phyloP scores from a whole-genome alignment of 2,113 vertebrate species.

The Hypanus sabinus region DNA sequence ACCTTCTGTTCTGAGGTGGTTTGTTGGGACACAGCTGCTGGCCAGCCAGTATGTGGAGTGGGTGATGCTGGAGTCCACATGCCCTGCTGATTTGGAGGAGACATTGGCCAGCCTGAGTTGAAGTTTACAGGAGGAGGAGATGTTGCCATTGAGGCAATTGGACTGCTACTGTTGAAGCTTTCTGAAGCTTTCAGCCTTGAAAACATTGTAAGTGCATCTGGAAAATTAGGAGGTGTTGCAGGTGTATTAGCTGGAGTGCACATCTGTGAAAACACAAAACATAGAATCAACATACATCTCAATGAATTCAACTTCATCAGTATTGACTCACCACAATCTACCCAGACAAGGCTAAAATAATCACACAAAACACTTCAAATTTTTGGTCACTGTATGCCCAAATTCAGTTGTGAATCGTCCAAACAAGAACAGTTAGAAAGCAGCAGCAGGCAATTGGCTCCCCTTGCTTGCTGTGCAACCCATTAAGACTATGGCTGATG shows the following conservation, averaged over 20 bases:
- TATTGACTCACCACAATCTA: background rate
- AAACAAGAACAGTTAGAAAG: background rate
- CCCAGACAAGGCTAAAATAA: background rate
- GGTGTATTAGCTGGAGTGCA: conserved; percentile 96
- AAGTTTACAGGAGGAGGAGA: conserved; percentile 61
- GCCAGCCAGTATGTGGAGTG: conserved; percentile 65
- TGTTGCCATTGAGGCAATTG: conserved; percentile 70
- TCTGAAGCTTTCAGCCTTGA: conserved; percentile 92
- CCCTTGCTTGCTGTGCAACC: too few species aligned
- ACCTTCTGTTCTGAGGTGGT: conserved; percentile 76
- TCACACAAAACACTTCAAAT: background rate
- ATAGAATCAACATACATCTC: background rate
- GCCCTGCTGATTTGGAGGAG: conserved; percentile 67
- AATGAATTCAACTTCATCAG: background rate
- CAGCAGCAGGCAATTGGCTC: too few species aligned
- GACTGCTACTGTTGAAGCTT: conserved; percentile 65
- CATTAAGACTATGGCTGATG: too few species aligned
- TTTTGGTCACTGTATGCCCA: background rate
- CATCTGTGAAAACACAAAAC: conserved; percentile 68
- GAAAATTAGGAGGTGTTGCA: conserved; percentile 93
- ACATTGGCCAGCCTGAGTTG: conserved; percentile 76
- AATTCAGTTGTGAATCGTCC: background rate
- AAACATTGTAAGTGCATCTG: conserved; percentile 91
- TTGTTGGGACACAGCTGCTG: conserved; percentile 61
- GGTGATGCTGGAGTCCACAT: conserved; percentile 80